A percentile compares a stretch with the other conserved stretches of the same genome.
Conservation (phyloP, 2,113 vertebrate genomes). For the Ceuthmochares aereus region DNA sequence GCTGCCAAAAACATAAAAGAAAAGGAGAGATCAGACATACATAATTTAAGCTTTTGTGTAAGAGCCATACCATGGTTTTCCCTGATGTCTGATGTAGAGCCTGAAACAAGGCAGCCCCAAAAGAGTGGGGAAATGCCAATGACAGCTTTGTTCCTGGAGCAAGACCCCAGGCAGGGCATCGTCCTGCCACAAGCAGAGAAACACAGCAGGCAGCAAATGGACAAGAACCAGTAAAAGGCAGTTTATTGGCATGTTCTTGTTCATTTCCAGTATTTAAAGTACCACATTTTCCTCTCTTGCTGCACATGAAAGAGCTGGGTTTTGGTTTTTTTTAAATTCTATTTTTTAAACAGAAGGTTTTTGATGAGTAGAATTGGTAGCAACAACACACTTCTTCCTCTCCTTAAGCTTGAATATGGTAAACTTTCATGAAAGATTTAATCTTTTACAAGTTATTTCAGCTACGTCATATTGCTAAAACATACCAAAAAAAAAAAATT, state of each 20-base stretch:
- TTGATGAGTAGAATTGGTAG: neutral
- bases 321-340: neutral
- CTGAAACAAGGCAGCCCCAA: neutral
- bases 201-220: neutral
- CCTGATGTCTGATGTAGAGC: neutral
- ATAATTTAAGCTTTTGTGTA: neutral
- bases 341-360: neutral
- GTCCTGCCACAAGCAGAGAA: neutral
- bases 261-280: constrained; percentile 38
- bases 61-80: neutral
- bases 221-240: neutral
- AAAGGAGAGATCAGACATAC: neutral
- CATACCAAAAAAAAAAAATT: neutral
- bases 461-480: neutral
- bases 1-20: constrained; percentile 15
- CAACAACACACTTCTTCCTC: neutral
- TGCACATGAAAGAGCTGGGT: neutral
- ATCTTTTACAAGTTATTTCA: neutral
- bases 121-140: neutral
- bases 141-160: neutral
- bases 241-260: neutral
- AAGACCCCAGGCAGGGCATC: neutral
- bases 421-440: neutral
- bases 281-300: neutral
- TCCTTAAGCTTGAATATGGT: neutral